Conservation (phyloP, 1,140 invertebrate genomes). For the Drosophila varians region DNA sequence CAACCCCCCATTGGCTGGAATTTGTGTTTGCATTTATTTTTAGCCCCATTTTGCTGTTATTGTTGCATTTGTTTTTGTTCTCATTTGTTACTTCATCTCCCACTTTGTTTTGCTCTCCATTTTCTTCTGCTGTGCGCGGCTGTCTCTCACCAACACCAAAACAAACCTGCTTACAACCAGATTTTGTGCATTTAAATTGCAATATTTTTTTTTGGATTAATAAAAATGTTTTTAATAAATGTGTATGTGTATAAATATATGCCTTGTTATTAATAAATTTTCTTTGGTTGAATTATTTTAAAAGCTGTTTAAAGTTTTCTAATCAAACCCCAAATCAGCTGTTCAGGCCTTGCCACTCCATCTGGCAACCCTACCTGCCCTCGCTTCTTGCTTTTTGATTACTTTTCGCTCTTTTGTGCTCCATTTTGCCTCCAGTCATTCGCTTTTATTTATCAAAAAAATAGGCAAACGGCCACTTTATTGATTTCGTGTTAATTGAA, state of each 20-base stretch:
- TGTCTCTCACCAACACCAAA: background rate
- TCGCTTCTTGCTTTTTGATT: constrained; percentile 29
- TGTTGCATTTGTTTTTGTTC: constrained; percentile 22
- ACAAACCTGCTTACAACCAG: background rate
- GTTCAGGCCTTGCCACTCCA: background rate
- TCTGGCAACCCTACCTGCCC: constrained; percentile 55
- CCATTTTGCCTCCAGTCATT: constrained; percentile 44
- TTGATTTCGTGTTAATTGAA: constrained; percentile 70
- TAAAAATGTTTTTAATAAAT: background rate
- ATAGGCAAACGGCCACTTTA: constrained; percentile 27
- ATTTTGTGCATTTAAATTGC: too few species aligned
- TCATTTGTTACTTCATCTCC: constrained; percentile 51
- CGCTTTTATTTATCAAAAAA: constrained; percentile 65
- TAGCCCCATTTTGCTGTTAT: constrained; percentile 40
- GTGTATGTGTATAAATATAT: too few species aligned
- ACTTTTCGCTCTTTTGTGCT: constrained; percentile 47
- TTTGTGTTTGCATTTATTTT: constrained; percentile 59
- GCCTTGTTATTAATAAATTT: background rate
- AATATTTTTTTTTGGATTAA: too few species aligned
- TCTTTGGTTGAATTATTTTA: background rate
- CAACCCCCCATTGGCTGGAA: constrained; percentile 18
- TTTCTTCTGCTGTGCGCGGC: constrained; percentile 38
- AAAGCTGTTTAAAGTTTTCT: background rate
- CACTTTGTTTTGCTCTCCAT: constrained; percentile 64
- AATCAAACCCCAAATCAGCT: constrained; percentile 24